These are phyloP conservation scores for Ahaetulla prasina DNA, from an alignment of 2,113 vertebrate species.

Conservation along the genomic window DNA sequence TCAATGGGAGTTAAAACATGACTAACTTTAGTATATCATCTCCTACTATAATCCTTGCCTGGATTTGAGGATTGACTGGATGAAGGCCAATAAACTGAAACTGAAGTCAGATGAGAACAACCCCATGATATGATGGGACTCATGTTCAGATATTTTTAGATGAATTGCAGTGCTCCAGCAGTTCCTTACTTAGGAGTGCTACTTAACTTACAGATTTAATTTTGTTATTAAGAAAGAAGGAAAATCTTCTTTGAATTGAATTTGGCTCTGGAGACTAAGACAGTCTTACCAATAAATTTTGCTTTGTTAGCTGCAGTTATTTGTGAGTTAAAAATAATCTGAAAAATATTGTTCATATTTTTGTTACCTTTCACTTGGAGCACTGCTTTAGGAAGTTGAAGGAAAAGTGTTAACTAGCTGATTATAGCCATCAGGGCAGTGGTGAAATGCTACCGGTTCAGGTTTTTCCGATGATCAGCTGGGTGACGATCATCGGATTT, in stretches of 20 bases:
- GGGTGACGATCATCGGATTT: too few species aligned
- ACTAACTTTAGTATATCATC: background rate
- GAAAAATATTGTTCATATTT: background rate
- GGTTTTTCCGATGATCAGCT: too few species aligned
- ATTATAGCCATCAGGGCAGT: background rate
- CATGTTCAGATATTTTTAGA: background rate
- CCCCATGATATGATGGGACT: background rate
- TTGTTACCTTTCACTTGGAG: background rate
- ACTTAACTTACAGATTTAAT: background rate
- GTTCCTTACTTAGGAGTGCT: background rate
- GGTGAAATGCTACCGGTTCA: too few species aligned
- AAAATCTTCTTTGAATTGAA: background rate
- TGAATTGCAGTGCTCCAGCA: background rate
- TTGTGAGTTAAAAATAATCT: background rate
- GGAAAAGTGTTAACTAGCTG: background rate
- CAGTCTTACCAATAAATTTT: background rate
- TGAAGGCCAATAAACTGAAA: background rate
- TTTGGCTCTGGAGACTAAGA: background rate
- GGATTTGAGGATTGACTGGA: background rate
- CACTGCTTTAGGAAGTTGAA: background rate
- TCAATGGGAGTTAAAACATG: background rate
- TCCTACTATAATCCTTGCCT: background rate
- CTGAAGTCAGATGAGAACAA: background rate
- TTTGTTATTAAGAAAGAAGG: background rate
- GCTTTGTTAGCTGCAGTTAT: background rate